A percentile compares a stretch with the other conserved stretches of the same genome.
These are phyloP conservation scores for Kradibia gibbosae DNA, from an alignment of 1,140 invertebrate genomes.

Conservation along the genomic window DNA sequence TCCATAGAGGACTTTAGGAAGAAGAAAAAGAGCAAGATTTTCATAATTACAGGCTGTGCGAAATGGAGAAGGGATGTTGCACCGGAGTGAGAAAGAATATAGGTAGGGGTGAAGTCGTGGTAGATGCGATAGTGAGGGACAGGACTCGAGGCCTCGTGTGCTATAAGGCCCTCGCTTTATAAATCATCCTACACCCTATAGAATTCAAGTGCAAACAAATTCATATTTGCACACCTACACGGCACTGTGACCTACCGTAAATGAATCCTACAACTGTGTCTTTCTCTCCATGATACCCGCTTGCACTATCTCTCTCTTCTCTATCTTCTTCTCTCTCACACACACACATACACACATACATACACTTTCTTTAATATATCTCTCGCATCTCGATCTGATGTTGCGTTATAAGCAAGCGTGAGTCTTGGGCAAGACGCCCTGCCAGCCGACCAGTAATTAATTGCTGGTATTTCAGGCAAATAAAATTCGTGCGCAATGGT, in stretches of 20 bases:
- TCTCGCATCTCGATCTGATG: constrained; percentile 5
- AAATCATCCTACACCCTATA: constrained; percentile 60
- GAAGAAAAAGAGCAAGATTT: constrained; percentile 51
- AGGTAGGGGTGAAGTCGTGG: constrained; percentile 52
- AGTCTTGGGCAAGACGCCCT: neutral
- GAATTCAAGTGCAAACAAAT: constrained; percentile 72
- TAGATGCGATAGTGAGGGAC: constrained; percentile 42
- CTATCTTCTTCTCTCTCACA: no score
- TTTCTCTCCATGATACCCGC: constrained; percentile 26
- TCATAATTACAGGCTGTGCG: constrained; percentile 50
- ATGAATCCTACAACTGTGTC: constrained; percentile 65
- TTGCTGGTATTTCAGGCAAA: constrained; percentile 61
- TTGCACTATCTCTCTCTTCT: constrained; percentile 46
- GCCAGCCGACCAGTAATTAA: constrained; percentile 61
- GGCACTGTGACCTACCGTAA: constrained; percentile 64
- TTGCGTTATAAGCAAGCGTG: neutral
- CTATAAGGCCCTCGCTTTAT: constrained; percentile 55
- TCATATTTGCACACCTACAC: constrained; percentile 68
- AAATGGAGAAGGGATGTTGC: constrained; percentile 64
- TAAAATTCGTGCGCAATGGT: constrained; percentile 53
- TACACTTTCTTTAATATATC: neutral
- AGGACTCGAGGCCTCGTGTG: constrained; percentile 22
- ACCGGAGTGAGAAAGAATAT: neutral
- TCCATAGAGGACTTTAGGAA: neutral
- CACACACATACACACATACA: no score